Percentiles rank a stretch among this genome's conserved stretches.
Evolutionary conservation across 2,797 vertebrate species (phyloP).

Genomic region (Poecile montanus): DNA sequence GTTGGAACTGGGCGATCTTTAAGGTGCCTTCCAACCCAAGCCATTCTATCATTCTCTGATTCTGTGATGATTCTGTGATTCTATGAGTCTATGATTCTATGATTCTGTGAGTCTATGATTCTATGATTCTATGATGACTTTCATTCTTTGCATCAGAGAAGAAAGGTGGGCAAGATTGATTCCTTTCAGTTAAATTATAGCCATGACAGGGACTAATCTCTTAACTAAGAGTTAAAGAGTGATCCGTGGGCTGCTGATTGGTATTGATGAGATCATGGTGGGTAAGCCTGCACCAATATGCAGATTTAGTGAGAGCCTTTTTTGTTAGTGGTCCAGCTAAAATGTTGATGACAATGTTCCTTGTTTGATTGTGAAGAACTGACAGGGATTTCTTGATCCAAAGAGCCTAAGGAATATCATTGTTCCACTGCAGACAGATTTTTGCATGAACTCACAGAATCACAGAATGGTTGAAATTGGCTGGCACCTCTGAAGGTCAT

Average conservation of each 20-base stretch:
- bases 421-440: not conserved
- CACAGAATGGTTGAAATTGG: not conserved
- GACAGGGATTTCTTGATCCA: not conserved
- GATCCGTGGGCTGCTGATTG: not conserved
- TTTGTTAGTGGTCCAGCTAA: not conserved
- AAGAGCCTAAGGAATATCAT: not conserved
- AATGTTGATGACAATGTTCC: not conserved
- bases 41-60: not conserved
- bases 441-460: not conserved
- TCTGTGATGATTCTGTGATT: not conserved
- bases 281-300: not conserved
- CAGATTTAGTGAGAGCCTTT: not conserved
- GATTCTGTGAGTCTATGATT: too few relatives aligned
- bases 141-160: not conserved
- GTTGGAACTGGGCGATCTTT: not conserved
- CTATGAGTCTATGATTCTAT: not conserved
- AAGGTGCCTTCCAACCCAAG: not conserved
- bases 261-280: not conserved
- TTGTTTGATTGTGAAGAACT: not conserved
- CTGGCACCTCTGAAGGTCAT: not conserved
- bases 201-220: not conserved
- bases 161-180: not conserved
- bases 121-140: not conserved
- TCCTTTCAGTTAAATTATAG: not conserved
- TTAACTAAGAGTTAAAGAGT: not conserved